These are phyloP conservation scores for Chrysemys picta DNA, from an alignment of 2,113 vertebrate genomes.

Conservation along the genomic window DNA sequence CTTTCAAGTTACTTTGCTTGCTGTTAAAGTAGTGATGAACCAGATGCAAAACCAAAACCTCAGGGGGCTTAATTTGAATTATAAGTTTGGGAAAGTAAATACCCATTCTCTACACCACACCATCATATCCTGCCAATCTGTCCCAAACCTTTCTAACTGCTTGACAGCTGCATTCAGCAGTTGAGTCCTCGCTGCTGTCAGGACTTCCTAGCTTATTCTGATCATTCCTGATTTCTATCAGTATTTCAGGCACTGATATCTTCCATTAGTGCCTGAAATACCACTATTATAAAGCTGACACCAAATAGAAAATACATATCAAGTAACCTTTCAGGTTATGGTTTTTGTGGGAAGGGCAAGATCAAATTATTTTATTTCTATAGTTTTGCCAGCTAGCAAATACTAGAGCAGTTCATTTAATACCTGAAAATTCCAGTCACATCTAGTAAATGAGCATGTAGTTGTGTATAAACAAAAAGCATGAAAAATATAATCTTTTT, in stretches of 20 bases:
- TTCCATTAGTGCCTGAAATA: background rate
- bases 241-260: background rate
- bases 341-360: fast-evolving
- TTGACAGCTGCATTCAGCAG: background rate
- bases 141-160: background rate
- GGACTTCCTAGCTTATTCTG: background rate
- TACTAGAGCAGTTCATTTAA: background rate
- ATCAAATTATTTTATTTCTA: background rate
- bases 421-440: background rate
- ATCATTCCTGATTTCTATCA: background rate
- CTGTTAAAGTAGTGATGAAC: background rate
- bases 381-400: background rate
- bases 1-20: background rate
- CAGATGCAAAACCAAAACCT: background rate
- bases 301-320: too few relatives aligned
- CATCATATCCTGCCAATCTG: background rate
- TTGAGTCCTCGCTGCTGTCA: background rate
- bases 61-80: background rate
- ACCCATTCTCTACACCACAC: background rate
- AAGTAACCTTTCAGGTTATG: background rate
- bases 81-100: background rate
- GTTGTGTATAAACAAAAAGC: background rate
- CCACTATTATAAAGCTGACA: background rate
- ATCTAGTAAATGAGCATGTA: fast-evolving
- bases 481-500: background rate